These are phyloP conservation scores for Phthorimaea operculella DNA, from an alignment of 1,140 invertebrate genomes.

Conservation along the genomic window DNA sequence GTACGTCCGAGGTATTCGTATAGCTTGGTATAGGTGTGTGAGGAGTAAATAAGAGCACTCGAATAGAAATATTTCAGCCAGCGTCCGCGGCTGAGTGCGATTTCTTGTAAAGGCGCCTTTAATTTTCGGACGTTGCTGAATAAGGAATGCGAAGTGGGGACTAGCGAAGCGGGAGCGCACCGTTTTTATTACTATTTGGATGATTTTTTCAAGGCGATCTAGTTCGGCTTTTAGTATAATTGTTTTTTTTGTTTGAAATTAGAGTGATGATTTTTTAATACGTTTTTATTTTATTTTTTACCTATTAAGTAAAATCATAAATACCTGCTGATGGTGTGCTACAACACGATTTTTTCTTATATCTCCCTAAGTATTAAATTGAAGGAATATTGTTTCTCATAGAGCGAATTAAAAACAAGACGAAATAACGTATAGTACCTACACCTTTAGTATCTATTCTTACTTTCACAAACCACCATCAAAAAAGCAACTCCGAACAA, in stretches of 20 bases:
- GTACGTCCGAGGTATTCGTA: slow-evolving; percentile 16
- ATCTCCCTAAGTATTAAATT: no score
- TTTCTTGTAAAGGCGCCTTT: slow-evolving; percentile 55
- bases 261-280: no score
- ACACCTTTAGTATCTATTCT: no score
- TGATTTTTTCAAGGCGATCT: slow-evolving; percentile 10
- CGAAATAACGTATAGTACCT: no score
- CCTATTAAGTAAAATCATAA: no score
- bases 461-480: no score
- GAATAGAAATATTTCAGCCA: slow-evolving; percentile 51
- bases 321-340: no score
- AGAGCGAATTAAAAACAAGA: no score
- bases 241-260: background rate
- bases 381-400: no score
- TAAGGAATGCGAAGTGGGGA: slow-evolving; percentile 49
- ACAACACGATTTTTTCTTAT: no score
- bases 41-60: slow-evolving; percentile 47
- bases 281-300: no score
- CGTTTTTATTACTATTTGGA: slow-evolving; percentile 10
- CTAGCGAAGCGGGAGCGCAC: slow-evolving; percentile 8
- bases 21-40: slow-evolving; percentile 26
- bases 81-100: slow-evolving; percentile 46
- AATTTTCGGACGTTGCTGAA: slow-evolving; percentile 59
- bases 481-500: no score
- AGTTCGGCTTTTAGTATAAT: slow-evolving; percentile 5